phyloP scores from a whole-genome alignment of 2,113 vertebrate species.

The Nymphicus hollandicus region DNA sequence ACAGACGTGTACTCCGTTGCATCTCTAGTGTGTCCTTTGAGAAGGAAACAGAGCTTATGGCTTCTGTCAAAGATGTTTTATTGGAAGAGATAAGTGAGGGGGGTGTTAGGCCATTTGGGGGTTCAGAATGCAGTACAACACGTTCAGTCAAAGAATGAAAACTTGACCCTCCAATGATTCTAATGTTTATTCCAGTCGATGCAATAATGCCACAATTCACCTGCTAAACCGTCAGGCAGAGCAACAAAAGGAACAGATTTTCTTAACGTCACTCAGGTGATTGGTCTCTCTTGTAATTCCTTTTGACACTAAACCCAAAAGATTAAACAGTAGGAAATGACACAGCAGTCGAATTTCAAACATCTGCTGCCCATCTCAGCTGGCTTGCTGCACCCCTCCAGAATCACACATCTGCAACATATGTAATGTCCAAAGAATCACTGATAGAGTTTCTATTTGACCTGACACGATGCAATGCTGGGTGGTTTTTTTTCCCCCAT shows the following conservation, averaged over 20 bases:
- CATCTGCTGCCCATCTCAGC: neutral
- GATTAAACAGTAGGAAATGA: neutral
- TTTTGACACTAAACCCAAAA: neutral
- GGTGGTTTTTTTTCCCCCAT: fast-evolving
- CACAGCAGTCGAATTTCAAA: neutral
- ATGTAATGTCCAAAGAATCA: neutral
- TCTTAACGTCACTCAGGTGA: constrained; percentile 2
- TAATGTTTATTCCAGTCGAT: neutral
- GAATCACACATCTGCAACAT: neutral
- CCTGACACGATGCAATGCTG: neutral
- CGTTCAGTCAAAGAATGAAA: neutral
- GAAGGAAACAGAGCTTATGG: neutral
- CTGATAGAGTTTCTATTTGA: neutral
- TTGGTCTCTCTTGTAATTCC: neutral
- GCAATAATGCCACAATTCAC: neutral
- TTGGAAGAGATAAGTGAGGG: neutral
- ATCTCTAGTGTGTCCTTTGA: neutral
- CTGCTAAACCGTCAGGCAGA: neutral
- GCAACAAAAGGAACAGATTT: neutral
- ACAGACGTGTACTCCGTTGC: neutral
- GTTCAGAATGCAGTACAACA: neutral
- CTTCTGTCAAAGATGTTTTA: neutral
- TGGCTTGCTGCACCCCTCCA: neutral
- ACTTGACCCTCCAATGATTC: neutral
- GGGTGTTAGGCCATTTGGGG: neutral